Conservation (phyloP, 2,888 invertebrate species). For the Onchidella celtica region DNA sequence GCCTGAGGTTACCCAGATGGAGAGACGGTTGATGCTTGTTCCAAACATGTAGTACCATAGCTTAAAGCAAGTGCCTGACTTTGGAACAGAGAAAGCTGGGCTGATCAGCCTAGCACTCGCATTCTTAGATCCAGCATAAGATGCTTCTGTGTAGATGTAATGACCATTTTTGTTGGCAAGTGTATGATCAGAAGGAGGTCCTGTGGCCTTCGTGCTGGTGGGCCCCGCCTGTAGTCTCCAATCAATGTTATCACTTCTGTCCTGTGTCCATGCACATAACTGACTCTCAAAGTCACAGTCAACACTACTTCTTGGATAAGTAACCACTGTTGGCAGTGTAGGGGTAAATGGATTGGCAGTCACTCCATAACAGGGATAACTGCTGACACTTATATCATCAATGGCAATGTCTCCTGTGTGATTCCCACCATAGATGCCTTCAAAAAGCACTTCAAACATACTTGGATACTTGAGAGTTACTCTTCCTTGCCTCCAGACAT, state of each 20-base stretch:
- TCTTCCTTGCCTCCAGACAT: slow-evolving; percentile 65
- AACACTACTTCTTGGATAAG: slow-evolving; percentile 64
- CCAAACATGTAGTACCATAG: slow-evolving; percentile 79
- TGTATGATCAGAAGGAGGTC: slow-evolving; percentile 75
- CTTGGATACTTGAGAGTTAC: slow-evolving; percentile 41
- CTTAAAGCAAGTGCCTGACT: slow-evolving; percentile 70
- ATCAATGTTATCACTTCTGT: slow-evolving; percentile 70
- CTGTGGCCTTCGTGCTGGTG: slow-evolving; percentile 65
- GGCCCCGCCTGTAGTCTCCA: slow-evolving; percentile 68
- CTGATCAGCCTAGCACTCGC: slow-evolving; percentile 69
- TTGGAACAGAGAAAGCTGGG: slow-evolving; percentile 52
- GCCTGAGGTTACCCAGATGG: slow-evolving; percentile 58
- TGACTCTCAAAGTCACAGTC: slow-evolving; percentile 74
- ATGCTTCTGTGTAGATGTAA: slow-evolving; percentile 71
- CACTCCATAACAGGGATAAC: slow-evolving; percentile 57
- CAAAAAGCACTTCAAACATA: slow-evolving; percentile 67
- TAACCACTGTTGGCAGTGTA: slow-evolving; percentile 54
- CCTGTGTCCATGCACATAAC: slow-evolving; percentile 73
- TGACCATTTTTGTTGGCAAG: slow-evolving; percentile 66
- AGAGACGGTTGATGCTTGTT: slow-evolving; percentile 70
- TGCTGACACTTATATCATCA: slow-evolving; percentile 69
- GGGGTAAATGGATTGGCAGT: slow-evolving; percentile 54
- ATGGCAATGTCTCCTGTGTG: slow-evolving; percentile 76
- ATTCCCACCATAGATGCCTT: slow-evolving; percentile 70
- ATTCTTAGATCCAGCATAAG: slow-evolving; percentile 48